Base-by-base conservation (phyloP, 2,888 invertebrate genomes). In the Pemphredon lugubris region DNA sequence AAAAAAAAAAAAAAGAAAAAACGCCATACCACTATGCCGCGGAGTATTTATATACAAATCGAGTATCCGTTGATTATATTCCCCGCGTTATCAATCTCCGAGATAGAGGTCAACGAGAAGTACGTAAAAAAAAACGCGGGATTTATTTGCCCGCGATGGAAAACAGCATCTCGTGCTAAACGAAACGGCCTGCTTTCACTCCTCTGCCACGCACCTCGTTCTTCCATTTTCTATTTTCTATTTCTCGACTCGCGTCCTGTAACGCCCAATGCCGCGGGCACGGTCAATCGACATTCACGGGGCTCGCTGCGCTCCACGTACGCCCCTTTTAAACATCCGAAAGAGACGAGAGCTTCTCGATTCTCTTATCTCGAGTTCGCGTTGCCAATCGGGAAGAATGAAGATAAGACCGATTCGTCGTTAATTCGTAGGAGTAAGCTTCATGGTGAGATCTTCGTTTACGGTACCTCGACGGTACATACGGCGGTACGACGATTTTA, bases 161-260 rank as follows among this genome's bases (percentile, higher is more conserved):
- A 9, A 34, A 34, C 21, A 39, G 16, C 42, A 45, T 59, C 61
- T 48, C 21, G 21, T 47, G 34, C 53, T 55, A 51, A 61, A 68
- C 53, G 51, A 58, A 63, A 55, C 32, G 67, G 30, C 45, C 57
- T 63, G 65, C 77, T 77, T 78, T 67, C 66, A 67, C 66, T 72
- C 67, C 55, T 48, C 40, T 45, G 9, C 23, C 54, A 47, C 58
- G 34, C 44, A 40, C 16, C 13, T 34, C 40, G 26, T 23, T 65
- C 64, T 32, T 70, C 69, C 54, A 76, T 71, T 78, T 75, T 75
- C 75, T 68, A 73, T 77, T 78, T 67, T 75, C 69, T 64, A 72
- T 68, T 68, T 63, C 71, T 58, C 55, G 18, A 59, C 23, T 34
- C 45, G 61, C 30, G 40, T 57, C 58, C 47, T 14, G 59, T 26